Conservation (phyloP, 92 coral and sea anemone genomes). For the Parazoanthus atlanticus region DNA sequence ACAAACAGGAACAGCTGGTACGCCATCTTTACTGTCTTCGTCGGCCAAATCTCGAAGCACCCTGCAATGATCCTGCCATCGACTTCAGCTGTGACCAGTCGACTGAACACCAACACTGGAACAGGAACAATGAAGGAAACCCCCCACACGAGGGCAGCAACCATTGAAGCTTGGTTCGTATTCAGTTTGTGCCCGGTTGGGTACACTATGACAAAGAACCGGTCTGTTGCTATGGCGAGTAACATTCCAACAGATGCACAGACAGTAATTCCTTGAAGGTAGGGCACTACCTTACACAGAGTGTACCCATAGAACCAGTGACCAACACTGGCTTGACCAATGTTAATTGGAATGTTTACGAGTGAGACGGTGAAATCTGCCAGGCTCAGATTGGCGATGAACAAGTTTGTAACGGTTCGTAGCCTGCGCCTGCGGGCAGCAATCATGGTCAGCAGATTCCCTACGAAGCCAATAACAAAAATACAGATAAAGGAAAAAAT, state of each 20-base stretch:
- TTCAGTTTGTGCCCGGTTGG: conserved; percentile 47
- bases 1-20: conserved; percentile 56
- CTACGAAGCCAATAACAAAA: conserved; percentile 53
- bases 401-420: conserved; percentile 57
- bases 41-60: conserved; percentile 65
- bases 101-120: conserved; percentile 56
- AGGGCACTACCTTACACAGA: conserved; percentile 61
- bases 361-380: conserved; percentile 67
- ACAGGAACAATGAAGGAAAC: conserved; percentile 54
- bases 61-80: conserved; percentile 41
- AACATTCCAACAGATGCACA: conserved; percentile 65
- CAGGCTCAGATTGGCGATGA: conserved; percentile 63
- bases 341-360: conserved; percentile 52
- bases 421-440: conserved; percentile 57
- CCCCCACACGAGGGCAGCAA: conserved; percentile 49
- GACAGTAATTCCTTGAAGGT: conserved; percentile 66
- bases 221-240: conserved; percentile 63
- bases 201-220: conserved; percentile 60
- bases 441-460: conserved; percentile 59
- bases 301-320: conserved; percentile 59
- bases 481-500: conserved; percentile 52
- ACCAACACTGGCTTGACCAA: conserved; percentile 54
- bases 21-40: conserved; percentile 33
- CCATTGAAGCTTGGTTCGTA: conserved; percentile 30
- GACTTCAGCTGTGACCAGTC: conserved; percentile 28